Percentiles rank a stretch among this genome's conserved stretches.
Evolutionary conservation across 1,140 invertebrate species (phyloP).

Genomic region (Drosophila kurseongensis): DNA sequence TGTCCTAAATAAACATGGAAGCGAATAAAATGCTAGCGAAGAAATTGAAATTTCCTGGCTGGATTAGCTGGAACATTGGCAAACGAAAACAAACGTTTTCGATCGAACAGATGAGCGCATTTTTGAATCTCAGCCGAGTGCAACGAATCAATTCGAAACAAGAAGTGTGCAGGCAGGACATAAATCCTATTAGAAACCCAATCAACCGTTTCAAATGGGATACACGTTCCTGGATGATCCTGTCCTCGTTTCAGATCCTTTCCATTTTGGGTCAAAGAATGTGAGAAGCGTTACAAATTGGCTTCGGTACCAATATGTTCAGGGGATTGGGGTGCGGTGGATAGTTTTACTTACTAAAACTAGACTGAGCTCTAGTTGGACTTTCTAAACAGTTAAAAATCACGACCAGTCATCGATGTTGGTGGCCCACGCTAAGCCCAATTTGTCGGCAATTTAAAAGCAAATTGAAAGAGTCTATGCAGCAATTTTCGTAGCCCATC

Average conservation of each 20-base stretch:
- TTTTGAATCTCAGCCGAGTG: conserved; percentile 75
- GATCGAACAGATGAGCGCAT: conserved; percentile 47
- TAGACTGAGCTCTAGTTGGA: conserved; percentile 7
- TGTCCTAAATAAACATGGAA: conserved; percentile 37
- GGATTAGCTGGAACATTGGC: conserved; percentile 76
- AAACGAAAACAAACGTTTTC: conserved; percentile 62
- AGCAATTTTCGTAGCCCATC: conserved; percentile 49
- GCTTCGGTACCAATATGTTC: conserved; percentile 7
- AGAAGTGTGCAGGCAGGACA: conserved; percentile 37
- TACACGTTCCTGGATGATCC: conserved; percentile 34
- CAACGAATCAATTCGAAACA: conserved; percentile 66
- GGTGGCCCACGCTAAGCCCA: conserved; percentile 56
- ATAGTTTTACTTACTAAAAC: conserved; percentile 18
- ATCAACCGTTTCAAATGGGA: conserved; percentile 72
- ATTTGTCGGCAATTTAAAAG: conserved; percentile 73
- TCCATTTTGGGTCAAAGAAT: conserved; percentile 28
- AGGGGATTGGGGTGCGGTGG: not conserved
- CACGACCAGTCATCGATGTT: conserved; percentile 7
- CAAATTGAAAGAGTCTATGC: conserved; percentile 46
- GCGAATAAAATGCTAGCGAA: conserved; percentile 45
- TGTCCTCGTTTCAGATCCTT: conserved; percentile 21
- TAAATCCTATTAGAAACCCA: conserved; percentile 70
- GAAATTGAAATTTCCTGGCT: conserved; percentile 73
- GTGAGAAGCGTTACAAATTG: conserved; percentile 51
- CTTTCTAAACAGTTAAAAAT: not conserved